Base-by-base conservation (phyloP, 2,797 vertebrate species). In the Vipera latastei region DNA sequence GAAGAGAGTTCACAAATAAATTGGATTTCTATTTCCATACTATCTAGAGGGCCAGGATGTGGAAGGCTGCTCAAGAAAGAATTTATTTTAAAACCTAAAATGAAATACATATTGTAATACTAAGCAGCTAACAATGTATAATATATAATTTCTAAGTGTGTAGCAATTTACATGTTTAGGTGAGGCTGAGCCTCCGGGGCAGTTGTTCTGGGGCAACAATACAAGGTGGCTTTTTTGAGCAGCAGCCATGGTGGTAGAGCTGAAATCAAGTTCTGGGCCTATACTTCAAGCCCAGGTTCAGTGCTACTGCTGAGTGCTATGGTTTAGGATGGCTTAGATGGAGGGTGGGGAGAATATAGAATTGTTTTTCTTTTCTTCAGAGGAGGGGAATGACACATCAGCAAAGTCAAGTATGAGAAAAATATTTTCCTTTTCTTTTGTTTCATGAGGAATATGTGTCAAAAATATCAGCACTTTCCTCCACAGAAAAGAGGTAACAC, bases 51-150 rank as follows among this genome's bases (percentile, higher is more conserved):
- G 38, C 38, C 38, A 22, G 14, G 16, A 38, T 38, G 2, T 73
- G 6, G n/a, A 73, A 38, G 38, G 18, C 38, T 83, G 20, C 20
- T 83, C 8, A 2, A 83, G 38, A 83, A 83, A 32, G 5, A 57
- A 60, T 88, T 20, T 22, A 44, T 59, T 88, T 90, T 53, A 94
- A 61, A 14, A 32, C 86, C 32, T 86, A 73, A 95, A 86, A 18
- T 32, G 0, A 55, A 20, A 4, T 0, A 2, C 0, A 32, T n/a
- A 0, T 57, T n/a, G 48, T 38, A 38, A 51, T 25, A 48, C 38
- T 83, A 44, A 44, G 8, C 20, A 44, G 38, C 83, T 44, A 1
- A 2, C n/a, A 56, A 65, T 60, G 55, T 48, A 57, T 25, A 91
- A 69, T 65, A 32, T 28, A 38, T 38, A 26, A 9, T 20, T 83